phyloP scores from a whole-genome alignment of 2,113 vertebrate species.

The Lota lota region DNA sequence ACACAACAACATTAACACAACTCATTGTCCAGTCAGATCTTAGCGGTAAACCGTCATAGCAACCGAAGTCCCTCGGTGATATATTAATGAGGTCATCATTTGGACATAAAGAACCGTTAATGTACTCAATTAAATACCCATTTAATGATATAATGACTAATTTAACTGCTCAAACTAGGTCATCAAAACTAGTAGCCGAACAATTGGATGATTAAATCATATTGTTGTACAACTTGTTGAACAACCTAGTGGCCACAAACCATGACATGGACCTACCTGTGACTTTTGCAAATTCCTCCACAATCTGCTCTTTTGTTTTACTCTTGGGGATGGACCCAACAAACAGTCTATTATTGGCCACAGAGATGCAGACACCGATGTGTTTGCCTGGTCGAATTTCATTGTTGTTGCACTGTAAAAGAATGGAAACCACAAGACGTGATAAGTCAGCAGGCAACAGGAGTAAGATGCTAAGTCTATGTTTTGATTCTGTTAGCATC shows the following conservation, averaged over 20 bases:
- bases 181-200: no score
- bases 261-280: conserved; percentile 79
- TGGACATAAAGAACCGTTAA: conserved; percentile 33
- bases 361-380: conserved; percentile 98
- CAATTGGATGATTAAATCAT: no score
- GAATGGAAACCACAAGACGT: neutral
- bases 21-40: conserved; percentile 61
- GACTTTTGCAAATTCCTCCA: conserved; percentile 99
- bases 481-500: no score
- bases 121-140: no score
- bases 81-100: conserved; percentile 50
- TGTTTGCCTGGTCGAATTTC: conserved; percentile 99
- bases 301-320: conserved; percentile 99
- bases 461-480: neutral
- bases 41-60: conserved; percentile 65
- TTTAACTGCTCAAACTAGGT: no score
- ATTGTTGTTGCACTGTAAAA: conserved; percentile 94
- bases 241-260: no score
- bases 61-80: conserved; percentile 54
- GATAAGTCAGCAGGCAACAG: neutral
- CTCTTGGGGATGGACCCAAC: conserved; percentile 99
- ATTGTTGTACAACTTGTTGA: no score
- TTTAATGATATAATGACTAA: no score
- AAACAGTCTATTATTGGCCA: conserved; percentile 99
- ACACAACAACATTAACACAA: no score